Base-by-base conservation (phyloP, 1,140 invertebrate genomes). In the Leptinotarsa undecemlineata region DNA sequence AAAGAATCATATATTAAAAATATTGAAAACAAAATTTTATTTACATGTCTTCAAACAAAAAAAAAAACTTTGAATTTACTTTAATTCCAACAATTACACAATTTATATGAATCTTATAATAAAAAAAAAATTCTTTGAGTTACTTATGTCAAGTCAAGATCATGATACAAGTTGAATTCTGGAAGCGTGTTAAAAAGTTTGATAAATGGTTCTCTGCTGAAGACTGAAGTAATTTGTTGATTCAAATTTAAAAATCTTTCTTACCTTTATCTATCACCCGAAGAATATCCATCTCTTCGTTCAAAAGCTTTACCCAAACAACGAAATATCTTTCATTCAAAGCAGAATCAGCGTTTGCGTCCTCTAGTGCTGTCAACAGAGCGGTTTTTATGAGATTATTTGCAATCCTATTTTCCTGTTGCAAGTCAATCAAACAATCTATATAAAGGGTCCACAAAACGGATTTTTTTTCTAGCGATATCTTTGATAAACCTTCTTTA, bases 311-410 rank as follows among this genome's bases (percentile, higher is more conserved):
- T 14, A 75, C 57, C 79, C 79, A 80, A 42, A 72, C 63, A 15
- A 80, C 73, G 57, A 76, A 80, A 67, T 78, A 75, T 8, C 57
- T 74, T 63, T 80, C 77, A 33, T 48, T 63, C 15, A 80, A 62
- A 57, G 60, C 69, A 20, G 63, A 72, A 17, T 76, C 66, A 17
- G 62, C 48, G 51, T 42, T 76, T 15, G 78, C 78, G n/a, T 74
- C 15, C 51, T 79, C 74, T 6, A 78, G 70, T 1, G 72, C 75
- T 47, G 66, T 21, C 21, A 71, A 68, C 48, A 80, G 57, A 20
- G 61, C 69, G n/a, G 21, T 66, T 13, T 60, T 74, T 60, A 75
- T 77, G n/a, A 77, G 15, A 68, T 48, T 70, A 20, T 69, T 68
- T 21, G 72, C 61, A 19, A 76, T 68, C n/a, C 72, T 19, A 47